Base-by-base conservation (phyloP, 2,113 vertebrate genomes). In the Tachycineta bicolor region DNA sequence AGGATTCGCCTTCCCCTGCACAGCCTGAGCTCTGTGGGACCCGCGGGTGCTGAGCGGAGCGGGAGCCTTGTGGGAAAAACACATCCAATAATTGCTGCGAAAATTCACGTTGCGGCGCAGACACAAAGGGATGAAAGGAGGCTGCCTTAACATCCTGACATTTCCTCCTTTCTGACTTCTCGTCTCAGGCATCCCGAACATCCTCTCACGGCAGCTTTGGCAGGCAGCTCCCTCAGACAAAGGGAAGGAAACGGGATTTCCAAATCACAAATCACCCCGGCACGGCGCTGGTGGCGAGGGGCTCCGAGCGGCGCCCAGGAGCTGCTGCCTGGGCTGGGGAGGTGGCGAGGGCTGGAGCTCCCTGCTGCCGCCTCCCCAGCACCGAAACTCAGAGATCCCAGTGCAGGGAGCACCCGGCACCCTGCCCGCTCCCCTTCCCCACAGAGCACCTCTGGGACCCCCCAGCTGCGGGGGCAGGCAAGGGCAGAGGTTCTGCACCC, bases 111-210 rank as follows among this genome's bases (percentile, higher is more conserved):
- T 70, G 92, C 59, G n/a, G 76, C 1, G 75, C 93, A 89, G 87
- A 79, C 89, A 94, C 93, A 94, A 90, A 95, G 67, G 89, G 95
- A 96, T 95, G 87, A 96, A 95, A 95, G 77, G 78, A 88, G 91
- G 63, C 93, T 96, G 82, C 60, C 1, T 85, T 17, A 59, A 74
- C 85, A 49, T 83, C 93, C 87, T 63, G 78, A 94, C 78, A 56
- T 62, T 80, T 79, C 87, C 92, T 94, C 67, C 13, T 70, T 43
- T 88, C 59, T 90, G 77, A 34, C 53, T 95, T 26, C 89, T 82
- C 34, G 26, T 95, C 70, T 95, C 87, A 92, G 87, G 82, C 87
- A 93, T 70, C 70, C 78, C 46, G 11, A 62, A 56, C 55, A 90
- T 29, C 60, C 67, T 83, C 79, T 91, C 16, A 23, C 4, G 14